Percentiles rank a stretch among this genome's conserved stretches.
Evolutionary conservation across 2,113 vertebrate genomes (phyloP).

Genomic region (Pampusana beccarii): DNA sequence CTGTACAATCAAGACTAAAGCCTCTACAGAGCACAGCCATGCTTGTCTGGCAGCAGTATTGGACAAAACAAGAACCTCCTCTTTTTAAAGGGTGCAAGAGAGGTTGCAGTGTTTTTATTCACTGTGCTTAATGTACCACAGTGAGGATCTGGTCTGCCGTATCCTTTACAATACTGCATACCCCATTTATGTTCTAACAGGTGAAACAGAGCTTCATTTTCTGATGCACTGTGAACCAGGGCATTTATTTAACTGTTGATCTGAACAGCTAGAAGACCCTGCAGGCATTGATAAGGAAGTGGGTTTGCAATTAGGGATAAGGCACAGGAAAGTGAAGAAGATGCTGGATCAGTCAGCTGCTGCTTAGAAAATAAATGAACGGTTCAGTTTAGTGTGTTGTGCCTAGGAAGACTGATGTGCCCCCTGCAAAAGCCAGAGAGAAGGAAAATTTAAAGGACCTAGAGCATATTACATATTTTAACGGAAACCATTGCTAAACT

Average conservation of each 20-base stretch:
- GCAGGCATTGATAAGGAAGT: neutral
- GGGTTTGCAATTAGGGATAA: neutral
- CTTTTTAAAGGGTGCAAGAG: neutral
- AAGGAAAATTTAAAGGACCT: neutral
- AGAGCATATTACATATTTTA: fast-evolving
- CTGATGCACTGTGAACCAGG: neutral
- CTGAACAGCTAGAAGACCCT: neutral
- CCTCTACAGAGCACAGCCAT: neutral
- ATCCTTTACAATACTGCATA: neutral
- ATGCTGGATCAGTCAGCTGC: neutral
- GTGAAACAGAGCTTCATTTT: neutral
- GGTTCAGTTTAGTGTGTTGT: neutral
- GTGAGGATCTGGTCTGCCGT: neutral
- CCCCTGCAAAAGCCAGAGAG: neutral
- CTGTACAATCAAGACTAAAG: neutral
- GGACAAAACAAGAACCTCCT: neutral
- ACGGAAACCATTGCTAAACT: neutral
- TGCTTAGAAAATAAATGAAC: neutral
- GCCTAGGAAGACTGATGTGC: neutral
- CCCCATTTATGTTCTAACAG: neutral
- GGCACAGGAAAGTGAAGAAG: neutral
- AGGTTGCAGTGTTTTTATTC: neutral
- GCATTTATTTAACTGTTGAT: neutral
- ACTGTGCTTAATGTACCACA: neutral
- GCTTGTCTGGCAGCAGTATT: neutral